These are phyloP conservation scores for Aphaenogaster ashmeadi DNA, from an alignment of 1,140 invertebrate genomes.

Conservation along the genomic window DNA sequence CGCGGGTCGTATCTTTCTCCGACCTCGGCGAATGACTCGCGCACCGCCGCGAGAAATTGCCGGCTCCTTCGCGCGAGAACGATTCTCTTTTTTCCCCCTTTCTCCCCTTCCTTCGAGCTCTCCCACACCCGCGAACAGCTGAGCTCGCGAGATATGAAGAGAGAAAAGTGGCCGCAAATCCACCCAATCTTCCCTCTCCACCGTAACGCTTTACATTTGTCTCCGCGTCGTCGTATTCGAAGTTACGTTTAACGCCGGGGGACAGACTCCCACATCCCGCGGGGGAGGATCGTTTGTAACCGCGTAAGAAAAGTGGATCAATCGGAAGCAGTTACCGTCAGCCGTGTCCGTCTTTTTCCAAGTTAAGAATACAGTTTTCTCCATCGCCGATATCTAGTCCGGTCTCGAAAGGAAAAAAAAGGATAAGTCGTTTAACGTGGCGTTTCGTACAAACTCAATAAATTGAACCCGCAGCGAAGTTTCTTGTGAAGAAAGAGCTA, in stretches of 20 bases:
- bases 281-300: conserved; percentile 17
- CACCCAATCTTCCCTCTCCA: neutral
- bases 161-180: conserved; percentile 30
- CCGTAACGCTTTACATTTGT: conserved; percentile 38
- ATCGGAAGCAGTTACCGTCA: conserved; percentile 30
- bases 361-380: conserved; percentile 17
- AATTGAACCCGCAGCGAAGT: conserved; percentile 19
- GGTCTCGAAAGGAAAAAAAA: neutral
- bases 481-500: conserved; percentile 5
- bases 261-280: neutral
- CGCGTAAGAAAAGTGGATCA: conserved; percentile 24
- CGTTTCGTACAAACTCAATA: conserved; percentile 23
- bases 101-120: no score
- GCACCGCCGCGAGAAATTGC: conserved; percentile 51
- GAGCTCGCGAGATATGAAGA: conserved; percentile 47
- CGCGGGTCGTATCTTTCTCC: conserved; percentile 36
- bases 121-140: conserved; percentile 25
- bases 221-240: conserved; percentile 19
- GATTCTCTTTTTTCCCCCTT: neutral
- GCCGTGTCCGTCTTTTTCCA: neutral
- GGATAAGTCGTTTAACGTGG: conserved; percentile 8
- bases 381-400: neutral
- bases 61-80: conserved; percentile 40
- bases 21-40: conserved; percentile 41
- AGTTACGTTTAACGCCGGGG: conserved; percentile 4